Evolutionary conservation across 2,888 invertebrate genomes (phyloP).

Genomic region (Cantharis rustica): DNA sequence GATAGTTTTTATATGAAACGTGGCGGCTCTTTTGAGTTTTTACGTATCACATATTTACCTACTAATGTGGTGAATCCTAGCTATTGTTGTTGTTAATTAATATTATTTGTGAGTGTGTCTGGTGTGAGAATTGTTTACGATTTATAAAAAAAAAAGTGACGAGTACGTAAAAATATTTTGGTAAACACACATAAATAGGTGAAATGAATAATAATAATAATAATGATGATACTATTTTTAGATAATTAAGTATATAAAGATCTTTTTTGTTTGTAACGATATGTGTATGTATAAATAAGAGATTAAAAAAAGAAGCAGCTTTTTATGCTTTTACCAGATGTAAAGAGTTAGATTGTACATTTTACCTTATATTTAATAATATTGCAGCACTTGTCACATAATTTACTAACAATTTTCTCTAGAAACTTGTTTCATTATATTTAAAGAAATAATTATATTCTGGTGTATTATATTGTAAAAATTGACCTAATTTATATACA

Average conservation of each 20-base stretch:
- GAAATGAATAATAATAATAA: constrained; percentile 35
- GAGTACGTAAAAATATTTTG: constrained; percentile 35
- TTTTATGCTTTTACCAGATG: constrained; percentile 38
- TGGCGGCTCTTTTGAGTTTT: constrained; percentile 5
- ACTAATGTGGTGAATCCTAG: constrained; percentile 35
- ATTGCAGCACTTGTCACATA: constrained; percentile 31
- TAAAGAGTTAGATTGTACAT: constrained; percentile 39
- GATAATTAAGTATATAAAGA: constrained; percentile 37
- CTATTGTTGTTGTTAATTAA: constrained; percentile 45
- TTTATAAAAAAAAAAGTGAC: constrained; percentile 27
- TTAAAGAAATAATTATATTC: constrained; percentile 21
- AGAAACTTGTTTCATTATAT: constrained; percentile 8
- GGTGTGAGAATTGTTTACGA: constrained; percentile 37
- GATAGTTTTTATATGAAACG: constrained; percentile 25
- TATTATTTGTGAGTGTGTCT: constrained; percentile 48
- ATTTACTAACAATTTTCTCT: constrained; percentile 29
- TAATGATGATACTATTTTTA: constrained; percentile 36
- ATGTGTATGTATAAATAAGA: constrained; percentile 41
- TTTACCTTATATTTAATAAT: constrained; percentile 25
- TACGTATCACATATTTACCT: constrained; percentile 20
- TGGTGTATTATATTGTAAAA: constrained; percentile 53
- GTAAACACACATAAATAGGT: constrained; percentile 30
- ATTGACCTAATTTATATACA: constrained; percentile 53
- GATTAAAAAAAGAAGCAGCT: constrained; percentile 46
- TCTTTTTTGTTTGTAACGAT: constrained; percentile 41